Evolutionary conservation across 2,113 vertebrate genomes (phyloP).

Genomic region (Tursiops truncatus): DNA sequence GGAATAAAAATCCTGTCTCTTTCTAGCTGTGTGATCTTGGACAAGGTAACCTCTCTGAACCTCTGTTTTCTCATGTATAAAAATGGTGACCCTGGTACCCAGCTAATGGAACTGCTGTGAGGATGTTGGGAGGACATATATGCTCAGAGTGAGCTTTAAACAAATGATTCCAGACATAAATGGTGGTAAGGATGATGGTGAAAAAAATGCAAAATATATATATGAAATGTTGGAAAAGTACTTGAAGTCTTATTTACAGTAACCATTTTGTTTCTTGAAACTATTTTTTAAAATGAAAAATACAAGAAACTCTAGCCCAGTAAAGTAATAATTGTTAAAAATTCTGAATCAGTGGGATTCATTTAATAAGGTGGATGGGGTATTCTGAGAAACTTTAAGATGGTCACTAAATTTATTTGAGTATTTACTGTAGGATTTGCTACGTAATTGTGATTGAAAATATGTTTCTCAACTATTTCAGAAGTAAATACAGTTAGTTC

Average conservation of each 20-base stretch:
- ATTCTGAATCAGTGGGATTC: conserved; percentile 42
- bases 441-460: conserved; percentile 25
- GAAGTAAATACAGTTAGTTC: conserved; percentile 29
- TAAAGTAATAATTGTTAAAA: conserved; percentile 35
- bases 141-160: neutral
- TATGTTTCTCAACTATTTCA: conserved; percentile 45
- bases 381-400: neutral
- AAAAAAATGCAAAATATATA: neutral
- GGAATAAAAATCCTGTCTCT: neutral
- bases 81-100: neutral
- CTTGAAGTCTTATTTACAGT: neutral
- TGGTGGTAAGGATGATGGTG: too few species aligned
- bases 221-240: neutral
- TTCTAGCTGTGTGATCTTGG: neutral
- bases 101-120: neutral
- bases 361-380: conserved; percentile 25
- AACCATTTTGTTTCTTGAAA: conserved; percentile 26
- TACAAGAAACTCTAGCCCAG: neutral
- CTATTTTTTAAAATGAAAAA: conserved; percentile 1
- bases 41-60: neutral
- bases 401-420: conserved; percentile 34
- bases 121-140: neutral
- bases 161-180: neutral
- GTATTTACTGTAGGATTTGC: conserved; percentile 34
- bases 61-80: neutral